phyloP scores from a whole-genome alignment of 2,113 vertebrate genomes.

The Motacilla tschutschensis region DNA sequence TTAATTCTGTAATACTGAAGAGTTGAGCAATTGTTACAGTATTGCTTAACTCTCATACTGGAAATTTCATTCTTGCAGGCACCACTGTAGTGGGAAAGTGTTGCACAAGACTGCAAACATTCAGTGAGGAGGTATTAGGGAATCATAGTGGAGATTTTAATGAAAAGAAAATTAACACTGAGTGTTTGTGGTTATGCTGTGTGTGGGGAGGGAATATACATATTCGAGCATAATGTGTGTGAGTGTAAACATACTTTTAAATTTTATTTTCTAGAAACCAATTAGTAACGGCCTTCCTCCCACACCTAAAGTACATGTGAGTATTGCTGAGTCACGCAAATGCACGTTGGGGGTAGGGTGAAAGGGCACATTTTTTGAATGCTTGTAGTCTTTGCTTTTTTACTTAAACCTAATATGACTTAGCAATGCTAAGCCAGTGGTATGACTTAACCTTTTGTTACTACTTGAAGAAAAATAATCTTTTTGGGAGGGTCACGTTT shows the following conservation, averaged over 20 bases:
- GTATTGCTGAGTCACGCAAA: slow-evolving; percentile 61
- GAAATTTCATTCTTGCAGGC: neutral
- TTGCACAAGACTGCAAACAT: neutral
- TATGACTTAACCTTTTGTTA: neutral
- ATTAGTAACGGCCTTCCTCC: slow-evolving; percentile 96
- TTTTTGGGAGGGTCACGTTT: neutral
- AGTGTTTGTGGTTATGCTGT: neutral
- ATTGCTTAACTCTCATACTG: neutral
- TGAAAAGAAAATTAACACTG: neutral
- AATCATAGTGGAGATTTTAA: neutral
- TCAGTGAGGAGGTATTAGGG: neutral
- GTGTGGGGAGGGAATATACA: neutral
- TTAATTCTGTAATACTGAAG: neutral
- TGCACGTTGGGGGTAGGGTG: neutral
- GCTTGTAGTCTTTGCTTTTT: neutral
- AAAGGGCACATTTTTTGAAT: neutral
- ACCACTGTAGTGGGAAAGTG: neutral
- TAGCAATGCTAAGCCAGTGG: neutral
- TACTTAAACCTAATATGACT: neutral
- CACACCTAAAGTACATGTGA: slow-evolving; percentile 98
- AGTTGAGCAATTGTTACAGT: neutral
- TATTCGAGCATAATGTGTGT: neutral
- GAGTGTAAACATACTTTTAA: neutral
- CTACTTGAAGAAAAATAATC: neutral
- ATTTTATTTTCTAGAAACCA: slow-evolving; percentile 83